Conservation (phyloP, 2,888 invertebrate genomes). For the Amiota communis region DNA sequence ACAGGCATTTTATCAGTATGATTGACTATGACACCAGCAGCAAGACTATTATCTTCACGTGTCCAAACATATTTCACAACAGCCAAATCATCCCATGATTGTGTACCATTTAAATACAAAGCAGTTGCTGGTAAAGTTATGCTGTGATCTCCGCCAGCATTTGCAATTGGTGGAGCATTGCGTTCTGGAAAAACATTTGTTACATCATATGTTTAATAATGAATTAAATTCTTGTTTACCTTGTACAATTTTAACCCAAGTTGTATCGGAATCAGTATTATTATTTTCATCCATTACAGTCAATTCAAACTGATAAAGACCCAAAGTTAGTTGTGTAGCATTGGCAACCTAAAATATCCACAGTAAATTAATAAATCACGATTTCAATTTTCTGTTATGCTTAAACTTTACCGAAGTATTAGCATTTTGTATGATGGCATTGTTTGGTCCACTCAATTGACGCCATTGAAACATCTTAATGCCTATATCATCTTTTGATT, state of each 20-base stretch:
- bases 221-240: constrained; percentile 75
- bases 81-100: constrained; percentile 89
- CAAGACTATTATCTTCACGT: constrained; percentile 83
- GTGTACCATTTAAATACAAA: constrained; percentile 87
- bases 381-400: no score
- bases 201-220: neutral
- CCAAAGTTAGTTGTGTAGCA: constrained; percentile 86
- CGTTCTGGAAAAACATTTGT: constrained; percentile 77
- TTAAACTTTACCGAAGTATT: constrained; percentile 75
- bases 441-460: constrained; percentile 81
- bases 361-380: no score
- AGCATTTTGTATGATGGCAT: constrained; percentile 75
- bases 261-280: constrained; percentile 83
- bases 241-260: constrained; percentile 86
- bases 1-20: constrained; percentile 84
- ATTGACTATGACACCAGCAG: constrained; percentile 87
- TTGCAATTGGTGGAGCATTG: constrained; percentile 90
- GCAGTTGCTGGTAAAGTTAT: constrained; percentile 84
- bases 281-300: constrained; percentile 90
- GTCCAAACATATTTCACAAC: constrained; percentile 90
- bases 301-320: constrained; percentile 86
- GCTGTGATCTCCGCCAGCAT: constrained; percentile 89
- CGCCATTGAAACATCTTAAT: constrained; percentile 90
- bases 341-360: constrained; percentile 76
- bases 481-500: constrained; percentile 87